Evolutionary conservation across 1,140 invertebrate genomes (phyloP).

Genomic region (Drosophila sucinea): DNA sequence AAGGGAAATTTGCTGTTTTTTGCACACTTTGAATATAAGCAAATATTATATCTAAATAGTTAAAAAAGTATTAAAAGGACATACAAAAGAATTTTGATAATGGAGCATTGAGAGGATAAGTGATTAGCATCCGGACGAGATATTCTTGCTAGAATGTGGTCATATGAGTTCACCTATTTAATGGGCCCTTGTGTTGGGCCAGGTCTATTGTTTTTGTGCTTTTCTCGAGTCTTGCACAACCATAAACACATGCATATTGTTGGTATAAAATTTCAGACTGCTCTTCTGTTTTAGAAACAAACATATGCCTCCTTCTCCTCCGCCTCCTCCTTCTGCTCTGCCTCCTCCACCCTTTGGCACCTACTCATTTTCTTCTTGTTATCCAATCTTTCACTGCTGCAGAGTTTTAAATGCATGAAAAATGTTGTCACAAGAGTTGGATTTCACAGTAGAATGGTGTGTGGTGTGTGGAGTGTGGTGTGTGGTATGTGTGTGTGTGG

Average conservation of each 20-base stretch:
- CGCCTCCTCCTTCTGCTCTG: background rate
- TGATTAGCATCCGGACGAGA: no score
- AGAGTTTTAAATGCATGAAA: slow-evolving; percentile 20
- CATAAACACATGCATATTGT: slow-evolving; percentile 5
- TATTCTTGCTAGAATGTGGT: background rate
- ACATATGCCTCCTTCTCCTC: background rate
- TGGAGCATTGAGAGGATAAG: no score
- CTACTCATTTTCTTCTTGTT: slow-evolving; percentile 6
- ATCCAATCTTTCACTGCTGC: slow-evolving; percentile 6
- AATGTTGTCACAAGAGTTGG: slow-evolving; percentile 20
- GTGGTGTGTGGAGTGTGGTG: background rate
- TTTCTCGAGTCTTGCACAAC: background rate
- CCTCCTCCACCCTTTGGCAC: background rate
- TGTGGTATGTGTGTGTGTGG: background rate
- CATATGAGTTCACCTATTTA: background rate
- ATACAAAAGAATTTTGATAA: no score
- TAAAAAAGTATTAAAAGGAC: no score
- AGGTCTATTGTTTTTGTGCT: background rate
- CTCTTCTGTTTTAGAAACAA: slow-evolving; percentile 1
- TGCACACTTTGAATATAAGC: no score
- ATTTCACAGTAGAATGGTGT: slow-evolving; percentile 1
- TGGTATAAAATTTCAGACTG: slow-evolving; percentile 3
- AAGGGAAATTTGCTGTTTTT: no score
- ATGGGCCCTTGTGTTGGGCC: background rate
- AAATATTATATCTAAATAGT: no score